Base-by-base conservation (phyloP, 2,888 invertebrate genomes). In the Cryptus viduatorius region DNA sequence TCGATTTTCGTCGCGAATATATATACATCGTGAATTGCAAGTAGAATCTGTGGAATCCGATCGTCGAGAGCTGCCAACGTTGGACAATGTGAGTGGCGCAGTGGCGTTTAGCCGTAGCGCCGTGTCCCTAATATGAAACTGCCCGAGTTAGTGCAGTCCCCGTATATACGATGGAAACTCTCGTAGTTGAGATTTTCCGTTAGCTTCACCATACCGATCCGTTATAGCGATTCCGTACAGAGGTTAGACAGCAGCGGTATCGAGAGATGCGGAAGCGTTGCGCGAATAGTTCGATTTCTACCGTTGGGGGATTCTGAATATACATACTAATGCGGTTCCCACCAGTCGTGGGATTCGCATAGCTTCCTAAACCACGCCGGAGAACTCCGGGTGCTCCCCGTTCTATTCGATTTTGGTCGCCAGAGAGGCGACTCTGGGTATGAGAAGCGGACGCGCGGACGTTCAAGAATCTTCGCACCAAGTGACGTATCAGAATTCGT, bases 31-130 rank as follows among this genome's bases (percentile, higher is more conserved):
- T 29, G 59, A 37, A 78, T 71, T 64, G 19, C 59, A 37, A 16
- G 64, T 37, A 64, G 75, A 71, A 83, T 83, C 53, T 75, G 37
- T 68, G 75, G 79, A 76, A 80, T 75, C 42, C 56, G 69, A 64
- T 48, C 53, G 46, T 48, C 24, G 67, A 7, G 37, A 50, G 69
- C 69, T 67, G 37, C 37, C 37, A 37, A 48, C 59, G 72, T 78
- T 59, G 61, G 78, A 67, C 48, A 50, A 72, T 73, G 59, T 50
- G 67, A 82, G 78, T 44, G 72, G 29, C 29, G 53, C 37, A 56
- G 19, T 7, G 71, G 29, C 59, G 72, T 72, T 72, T 78, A 68
- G 44, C 42, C 16, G 71, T 68, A 42, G 46, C 44, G 19, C 10
- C 46, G 48, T 12, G 37, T 64, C 46, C 3, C 24, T 16, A 19